A percentile compares a stretch with the other conserved stretches of the same genome.
Conservation (phyloP, 2,113 vertebrate genomes). For the Cavia porcellus region DNA sequence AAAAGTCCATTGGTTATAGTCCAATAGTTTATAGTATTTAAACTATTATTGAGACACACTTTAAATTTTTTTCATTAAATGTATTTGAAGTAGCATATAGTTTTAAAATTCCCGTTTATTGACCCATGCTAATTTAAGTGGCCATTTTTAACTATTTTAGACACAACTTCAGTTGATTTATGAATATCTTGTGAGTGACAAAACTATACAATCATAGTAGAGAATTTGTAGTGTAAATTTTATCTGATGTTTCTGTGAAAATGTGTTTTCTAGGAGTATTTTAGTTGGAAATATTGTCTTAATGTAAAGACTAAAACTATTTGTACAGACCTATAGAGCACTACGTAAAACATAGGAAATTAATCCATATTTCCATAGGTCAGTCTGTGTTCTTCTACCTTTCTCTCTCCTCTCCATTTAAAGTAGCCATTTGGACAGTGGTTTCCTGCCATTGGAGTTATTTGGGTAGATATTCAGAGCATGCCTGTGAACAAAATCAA, state of each 20-base stretch:
- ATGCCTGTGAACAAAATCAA: too few relatives aligned
- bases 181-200: neutral
- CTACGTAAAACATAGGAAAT: neutral
- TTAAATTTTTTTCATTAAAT: neutral
- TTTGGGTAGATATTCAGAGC: too few relatives aligned
- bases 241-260: slow-evolving; percentile 29
- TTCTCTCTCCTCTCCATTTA: neutral
- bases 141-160: neutral
- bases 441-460: too few relatives aligned
- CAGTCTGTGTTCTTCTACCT: neutral
- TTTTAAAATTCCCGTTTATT: neutral
- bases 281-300: neutral
- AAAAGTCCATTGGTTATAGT: neutral
- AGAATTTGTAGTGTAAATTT: neutral
- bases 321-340: neutral
- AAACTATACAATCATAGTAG: neutral
- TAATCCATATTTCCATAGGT: neutral
- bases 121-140: neutral
- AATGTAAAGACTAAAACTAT: neutral
- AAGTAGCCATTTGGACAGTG: neutral
- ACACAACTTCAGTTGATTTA: slow-evolving; percentile 15
- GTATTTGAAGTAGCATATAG: neutral
- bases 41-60: neutral
- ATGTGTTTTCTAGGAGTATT: neutral
- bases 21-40: neutral